Base-by-base conservation (phyloP, 2,888 invertebrate species). In the Julus scanicus region DNA sequence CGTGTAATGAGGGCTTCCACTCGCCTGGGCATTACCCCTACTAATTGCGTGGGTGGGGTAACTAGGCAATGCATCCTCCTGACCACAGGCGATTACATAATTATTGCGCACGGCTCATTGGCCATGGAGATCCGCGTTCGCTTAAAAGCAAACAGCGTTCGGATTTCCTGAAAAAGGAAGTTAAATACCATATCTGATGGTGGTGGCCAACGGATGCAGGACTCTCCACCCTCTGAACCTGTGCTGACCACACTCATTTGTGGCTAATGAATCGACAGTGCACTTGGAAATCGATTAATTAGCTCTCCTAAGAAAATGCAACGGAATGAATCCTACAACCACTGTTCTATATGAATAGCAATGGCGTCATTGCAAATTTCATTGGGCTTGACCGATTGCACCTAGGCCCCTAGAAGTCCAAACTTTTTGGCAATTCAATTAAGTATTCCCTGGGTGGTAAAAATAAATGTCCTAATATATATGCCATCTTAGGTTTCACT, bases 121-220 rank as follows among this genome's bases (percentile, higher is more conserved):
- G 57, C 57, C 57, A 57, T 17, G 17, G 17, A 49, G 49, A 49
- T 49, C 49, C 49, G 49, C 13, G 49, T 49, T 6, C 57, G 13
- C 17, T 29, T 13, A 57, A 57, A 57, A 57, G 57, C 57, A 57
- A 57, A 57, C 57, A 57, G 57, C 57, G 57, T 57, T 57, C 57
- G 57, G 57, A 57, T 57, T 57, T 57, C 57, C 57, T 57, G 57
- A 57, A 57, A 57, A 57, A 17, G 57, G 57, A 57, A 57, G 57
- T 17, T 17, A 57, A 57, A 49, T 49, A 2, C 13, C 5, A 17
- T 17, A 17, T 57, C 17, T 57, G 57, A 57, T 57, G 57, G 57
- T 17, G 1, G 57, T 17, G 15, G 57, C 57, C 57, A 49, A 8
- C 57, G 57, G 17, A 17, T 5, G 57, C 57, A 49, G 9, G 49